phyloP scores from a whole-genome alignment of 2,113 vertebrate species.

The Crotophaga sulcirostris region DNA sequence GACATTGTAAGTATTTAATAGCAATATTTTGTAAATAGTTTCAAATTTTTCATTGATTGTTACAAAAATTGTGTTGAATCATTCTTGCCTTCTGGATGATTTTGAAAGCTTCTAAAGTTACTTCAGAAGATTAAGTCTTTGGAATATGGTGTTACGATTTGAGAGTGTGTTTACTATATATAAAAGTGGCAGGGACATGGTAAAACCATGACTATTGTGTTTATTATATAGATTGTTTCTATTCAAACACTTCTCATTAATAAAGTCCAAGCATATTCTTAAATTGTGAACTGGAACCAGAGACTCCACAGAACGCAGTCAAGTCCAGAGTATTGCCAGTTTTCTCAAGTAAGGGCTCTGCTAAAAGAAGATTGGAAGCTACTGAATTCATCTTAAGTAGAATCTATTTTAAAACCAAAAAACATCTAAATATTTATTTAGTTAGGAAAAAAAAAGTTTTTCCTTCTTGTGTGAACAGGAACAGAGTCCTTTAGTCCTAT shows the following conservation, averaged over 20 bases:
- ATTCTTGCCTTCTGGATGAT: neutral
- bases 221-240: neutral
- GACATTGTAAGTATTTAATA: conserved; percentile 88
- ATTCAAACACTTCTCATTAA: neutral
- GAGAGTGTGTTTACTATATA: neutral
- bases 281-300: neutral
- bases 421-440: neutral
- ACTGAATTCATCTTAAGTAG: neutral
- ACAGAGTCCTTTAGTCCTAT: neutral
- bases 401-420: neutral
- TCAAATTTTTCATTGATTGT: neutral
- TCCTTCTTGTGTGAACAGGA: neutral
- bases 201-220: neutral
- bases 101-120: neutral
- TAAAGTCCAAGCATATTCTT: neutral
- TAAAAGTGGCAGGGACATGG: neutral
- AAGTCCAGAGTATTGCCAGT: neutral
- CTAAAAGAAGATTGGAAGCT: neutral
- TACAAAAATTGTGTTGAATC: neutral
- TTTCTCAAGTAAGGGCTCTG: neutral
- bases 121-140: neutral
- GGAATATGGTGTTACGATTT: neutral
- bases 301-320: neutral
- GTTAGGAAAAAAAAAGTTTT: neutral
- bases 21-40: neutral